phyloP scores from a whole-genome alignment of 2,797 vertebrate genomes.

The Siniperca undulata region DNA sequence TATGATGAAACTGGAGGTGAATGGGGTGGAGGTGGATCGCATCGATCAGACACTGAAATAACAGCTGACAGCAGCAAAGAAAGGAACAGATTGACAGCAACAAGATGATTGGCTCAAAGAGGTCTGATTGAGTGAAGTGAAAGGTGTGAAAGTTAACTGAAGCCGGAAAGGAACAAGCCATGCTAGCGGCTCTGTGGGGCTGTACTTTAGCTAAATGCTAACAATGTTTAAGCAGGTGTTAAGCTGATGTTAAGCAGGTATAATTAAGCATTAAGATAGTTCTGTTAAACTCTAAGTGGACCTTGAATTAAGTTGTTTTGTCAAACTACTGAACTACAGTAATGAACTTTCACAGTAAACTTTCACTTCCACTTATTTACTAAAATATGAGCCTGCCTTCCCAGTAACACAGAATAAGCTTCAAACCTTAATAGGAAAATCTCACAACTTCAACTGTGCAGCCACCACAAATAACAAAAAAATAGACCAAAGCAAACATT shows the following conservation, averaged over 20 bases:
- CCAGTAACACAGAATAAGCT: constrained; percentile 6
- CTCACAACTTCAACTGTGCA: neutral
- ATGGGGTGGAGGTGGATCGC: neutral
- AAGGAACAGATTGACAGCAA: neutral
- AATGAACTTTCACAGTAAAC: neutral
- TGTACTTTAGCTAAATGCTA: neutral
- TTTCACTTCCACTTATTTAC: constrained; percentile 15
- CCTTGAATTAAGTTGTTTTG: neutral
- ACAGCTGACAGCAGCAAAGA: neutral
- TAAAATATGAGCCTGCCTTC: constrained; percentile 24
- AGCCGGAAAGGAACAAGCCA: neutral
- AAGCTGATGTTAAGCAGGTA: too few species aligned
- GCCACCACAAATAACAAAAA: constrained; percentile 14
- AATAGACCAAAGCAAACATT: constrained; percentile 44
- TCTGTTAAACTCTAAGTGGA: neutral
- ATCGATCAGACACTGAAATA: neutral
- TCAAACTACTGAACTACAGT: neutral
- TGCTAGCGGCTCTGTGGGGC: neutral
- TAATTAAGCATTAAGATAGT: neutral
- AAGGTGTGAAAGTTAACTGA: constrained; percentile 1
- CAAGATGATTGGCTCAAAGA: neutral
- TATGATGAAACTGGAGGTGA: neutral
- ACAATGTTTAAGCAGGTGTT: too few species aligned
- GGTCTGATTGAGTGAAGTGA: constrained; percentile 1
- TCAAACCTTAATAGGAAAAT: constrained; percentile 28